phyloP scores from a whole-genome alignment of 2,888 invertebrate species.

The Agrochola litura region DNA sequence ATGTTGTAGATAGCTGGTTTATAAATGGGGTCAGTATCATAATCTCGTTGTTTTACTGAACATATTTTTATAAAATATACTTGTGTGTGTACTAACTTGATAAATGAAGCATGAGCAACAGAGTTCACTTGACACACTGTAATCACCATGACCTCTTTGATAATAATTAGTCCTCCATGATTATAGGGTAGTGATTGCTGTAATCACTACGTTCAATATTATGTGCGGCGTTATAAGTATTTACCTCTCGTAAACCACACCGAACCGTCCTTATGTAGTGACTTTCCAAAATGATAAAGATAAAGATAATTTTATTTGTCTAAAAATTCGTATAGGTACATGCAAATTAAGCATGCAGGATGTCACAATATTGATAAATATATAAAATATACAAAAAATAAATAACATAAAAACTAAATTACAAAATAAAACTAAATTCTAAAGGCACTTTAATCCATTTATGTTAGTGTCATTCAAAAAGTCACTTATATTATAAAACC shows the following conservation, averaged over 20 bases:
- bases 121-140: not conserved
- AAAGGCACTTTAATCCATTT: too few relatives aligned
- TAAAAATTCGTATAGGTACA: too few relatives aligned
- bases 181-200: not conserved
- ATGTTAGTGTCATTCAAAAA: too few relatives aligned
- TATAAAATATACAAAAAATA: too few relatives aligned
- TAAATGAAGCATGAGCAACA: slow-evolving; percentile 6
- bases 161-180: slow-evolving; percentile 1
- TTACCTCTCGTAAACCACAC: not conserved
- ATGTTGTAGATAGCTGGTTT: slow-evolving; percentile 13
- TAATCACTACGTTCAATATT: slow-evolving; percentile 20
- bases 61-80: not conserved
- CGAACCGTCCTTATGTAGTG: not conserved
- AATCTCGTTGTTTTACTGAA: not conserved
- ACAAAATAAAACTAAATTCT: too few relatives aligned
- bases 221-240: not conserved
- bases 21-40: slow-evolving; percentile 1
- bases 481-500: too few relatives aligned
- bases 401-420: too few relatives aligned
- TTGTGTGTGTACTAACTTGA: not conserved
- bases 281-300: slow-evolving; percentile 9
- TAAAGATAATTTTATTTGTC: too few relatives aligned
- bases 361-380: too few relatives aligned
- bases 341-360: too few relatives aligned
- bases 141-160: slow-evolving; percentile 1